A percentile compares a stretch with the other conserved stretches of the same genome.
Evolutionary conservation across 2,797 vertebrate genomes (phyloP).

Genomic region (Eospalax fontanierii): DNA sequence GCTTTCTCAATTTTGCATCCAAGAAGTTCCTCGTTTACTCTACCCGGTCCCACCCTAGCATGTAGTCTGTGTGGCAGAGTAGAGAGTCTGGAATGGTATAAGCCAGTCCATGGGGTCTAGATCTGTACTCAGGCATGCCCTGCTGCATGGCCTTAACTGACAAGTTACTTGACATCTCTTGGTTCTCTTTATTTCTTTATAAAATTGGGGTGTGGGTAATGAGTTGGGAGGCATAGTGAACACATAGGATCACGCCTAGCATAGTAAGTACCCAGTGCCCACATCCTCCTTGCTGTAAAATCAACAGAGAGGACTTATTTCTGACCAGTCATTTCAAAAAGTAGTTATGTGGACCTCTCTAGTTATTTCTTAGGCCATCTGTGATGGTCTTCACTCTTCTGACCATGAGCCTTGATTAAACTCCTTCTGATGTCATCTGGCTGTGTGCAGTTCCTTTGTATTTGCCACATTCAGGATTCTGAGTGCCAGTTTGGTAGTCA

Average conservation of each 20-base stretch:
- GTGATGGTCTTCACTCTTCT: not conserved
- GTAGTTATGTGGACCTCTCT: not conserved
- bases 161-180: constrained; percentile 40
- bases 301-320: not conserved
- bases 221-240: constrained; percentile 15
- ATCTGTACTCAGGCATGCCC: not conserved
- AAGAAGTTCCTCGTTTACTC: not conserved
- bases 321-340: constrained; percentile 17
- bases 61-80: not conserved
- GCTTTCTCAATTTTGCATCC: constrained; percentile 36
- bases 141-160: not conserved
- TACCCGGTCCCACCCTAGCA: not conserved
- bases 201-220: constrained; percentile 38
- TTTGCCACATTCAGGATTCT: constrained; percentile 61
- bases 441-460: constrained; percentile 16
- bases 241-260: not conserved
- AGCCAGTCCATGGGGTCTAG: not conserved
- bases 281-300: not conserved
- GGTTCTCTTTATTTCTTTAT: constrained; percentile 43
- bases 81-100: not conserved
- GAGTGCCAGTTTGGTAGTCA: constrained; percentile 30
- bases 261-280: not conserved
- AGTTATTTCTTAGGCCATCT: constrained; percentile 44
- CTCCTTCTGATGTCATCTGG: not conserved
- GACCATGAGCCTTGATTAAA: constrained; percentile 47